Percentiles rank a stretch among this genome's conserved stretches.
These are phyloP conservation scores for Tenodera sinensis DNA, from an alignment of 2,888 invertebrate genomes.

Conservation along the genomic window DNA sequence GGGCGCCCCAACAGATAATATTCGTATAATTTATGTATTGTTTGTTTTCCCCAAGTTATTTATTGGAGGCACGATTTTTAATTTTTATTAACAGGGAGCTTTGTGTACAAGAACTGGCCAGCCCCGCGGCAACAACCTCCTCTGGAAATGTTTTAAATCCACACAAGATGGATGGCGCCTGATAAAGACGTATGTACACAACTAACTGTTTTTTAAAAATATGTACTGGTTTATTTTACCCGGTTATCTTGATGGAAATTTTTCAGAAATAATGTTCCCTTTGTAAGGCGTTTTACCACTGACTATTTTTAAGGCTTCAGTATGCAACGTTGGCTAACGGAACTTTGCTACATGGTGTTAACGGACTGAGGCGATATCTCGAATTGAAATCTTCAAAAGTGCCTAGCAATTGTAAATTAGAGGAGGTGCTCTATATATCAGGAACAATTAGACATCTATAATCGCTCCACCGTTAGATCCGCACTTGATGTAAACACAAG, in stretches of 20 bases:
- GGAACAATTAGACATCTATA: too few relatives aligned
- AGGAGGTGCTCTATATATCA: too few relatives aligned
- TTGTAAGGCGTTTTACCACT: background rate
- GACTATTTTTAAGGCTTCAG: background rate
- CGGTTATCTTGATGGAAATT: background rate
- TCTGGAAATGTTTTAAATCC: background rate
- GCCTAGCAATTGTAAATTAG: too few relatives aligned
- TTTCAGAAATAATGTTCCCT: background rate
- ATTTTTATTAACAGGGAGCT: slow-evolving; percentile 12
- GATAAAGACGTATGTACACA: background rate
- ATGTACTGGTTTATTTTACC: background rate
- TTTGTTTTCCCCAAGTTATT: slow-evolving; percentile 24
- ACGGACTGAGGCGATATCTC: too few relatives aligned
- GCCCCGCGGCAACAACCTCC: background rate
- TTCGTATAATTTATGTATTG: slow-evolving; percentile 22
- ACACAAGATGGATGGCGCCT: background rate
- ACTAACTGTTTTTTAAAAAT: background rate
- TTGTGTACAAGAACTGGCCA: background rate
- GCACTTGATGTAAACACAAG: too few relatives aligned
- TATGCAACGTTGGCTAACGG: too few relatives aligned
- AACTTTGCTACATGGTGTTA: too few relatives aligned
- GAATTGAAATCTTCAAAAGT: too few relatives aligned
- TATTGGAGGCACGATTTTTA: slow-evolving; percentile 26
- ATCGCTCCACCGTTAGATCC: too few relatives aligned
- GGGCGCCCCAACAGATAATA: background rate